Conservation (phyloP, 2,797 vertebrate genomes). For the Malacoctenus gilli region DNA sequence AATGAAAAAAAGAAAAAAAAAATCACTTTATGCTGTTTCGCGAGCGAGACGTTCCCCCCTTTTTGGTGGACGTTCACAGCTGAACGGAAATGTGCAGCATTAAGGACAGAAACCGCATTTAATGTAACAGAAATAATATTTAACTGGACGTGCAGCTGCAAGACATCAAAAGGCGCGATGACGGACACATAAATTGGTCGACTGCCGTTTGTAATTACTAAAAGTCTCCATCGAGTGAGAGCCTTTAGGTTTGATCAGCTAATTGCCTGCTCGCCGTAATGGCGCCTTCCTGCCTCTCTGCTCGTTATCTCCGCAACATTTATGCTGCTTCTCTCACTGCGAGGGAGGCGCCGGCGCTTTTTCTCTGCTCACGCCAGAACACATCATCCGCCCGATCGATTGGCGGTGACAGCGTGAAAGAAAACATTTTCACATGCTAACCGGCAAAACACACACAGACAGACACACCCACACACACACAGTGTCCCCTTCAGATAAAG, state of each 20-base stretch:
- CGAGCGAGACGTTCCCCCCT: constrained; percentile 1
- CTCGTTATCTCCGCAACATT: constrained; percentile 12
- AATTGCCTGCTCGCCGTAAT: constrained; percentile 28
- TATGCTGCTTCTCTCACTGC: constrained; percentile 29
- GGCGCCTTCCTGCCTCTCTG: constrained; percentile 20
- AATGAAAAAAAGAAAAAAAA: not conserved
- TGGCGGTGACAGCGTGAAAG: constrained; percentile 24
- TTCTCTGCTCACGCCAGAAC: constrained; percentile 4
- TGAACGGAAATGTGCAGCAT: not conserved
- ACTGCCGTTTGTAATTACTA: constrained; percentile 26
- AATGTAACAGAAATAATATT: no score
- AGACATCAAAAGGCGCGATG: no score
- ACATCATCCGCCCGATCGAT: constrained; percentile 19
- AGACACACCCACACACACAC: no score
- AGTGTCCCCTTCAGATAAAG: no score
- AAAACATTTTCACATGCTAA: no score
- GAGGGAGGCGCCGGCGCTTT: constrained; percentile 13
- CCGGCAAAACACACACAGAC: no score
- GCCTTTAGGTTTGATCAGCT: constrained; percentile 31
- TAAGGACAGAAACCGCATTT: not conserved
- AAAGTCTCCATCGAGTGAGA: constrained; percentile 7
- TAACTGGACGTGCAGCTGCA: not conserved
- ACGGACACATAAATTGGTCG: not conserved
- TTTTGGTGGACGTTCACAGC: constrained; percentile 3
- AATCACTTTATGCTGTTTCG: constrained; percentile 1